Base-by-base conservation (phyloP, 2,113 vertebrate genomes). In the Sula dactylatra region DNA sequence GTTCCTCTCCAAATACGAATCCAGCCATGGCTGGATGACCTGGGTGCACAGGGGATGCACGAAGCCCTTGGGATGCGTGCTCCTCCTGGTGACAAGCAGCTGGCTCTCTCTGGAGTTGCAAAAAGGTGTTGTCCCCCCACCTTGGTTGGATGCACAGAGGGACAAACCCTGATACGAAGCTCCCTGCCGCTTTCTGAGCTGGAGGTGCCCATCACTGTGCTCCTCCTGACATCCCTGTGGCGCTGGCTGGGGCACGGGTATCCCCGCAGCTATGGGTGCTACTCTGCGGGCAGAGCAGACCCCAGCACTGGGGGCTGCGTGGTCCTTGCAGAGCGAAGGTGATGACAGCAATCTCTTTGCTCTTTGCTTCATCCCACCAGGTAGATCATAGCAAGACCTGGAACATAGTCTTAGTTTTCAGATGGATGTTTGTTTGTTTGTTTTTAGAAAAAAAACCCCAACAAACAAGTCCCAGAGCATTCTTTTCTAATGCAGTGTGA, bases 261-360 rank as follows among this genome's bases (percentile, higher is more conserved):
- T 5, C 17, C 7, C 49, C 4, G 0, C 9, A 12, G 62, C 11
- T 8, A 2, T 0, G 6, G 50, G 72, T 72, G 26, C 15, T 13
- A 6, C 7, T 70, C 29, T 26, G 14, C 2, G 21, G 29, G 49
- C 54, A 59, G 29, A 65, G 27, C 56, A 27, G 29, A 45, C 9
- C 58, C 52, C 2, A 0, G 32, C 3, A 2, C 47, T 32, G 40
- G 49, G n/a, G 40, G 20, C 55, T 55, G 52, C 1, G 7, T 64
- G 58, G 26, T 65, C 40, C 45, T 22, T 13, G 65, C 31, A 20
- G n/a, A 15, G 27, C 1, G 29, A 54, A 58, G n/a, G 21, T 27
- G 87, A 10, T 17, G 31, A 15, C 25, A 24, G 56, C 38, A 58
- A 24, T 56, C 24, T 59, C 4, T 26, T 44, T 16, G 27, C 47